phyloP scores from a whole-genome alignment of 2,797 vertebrate species.

The Liasis olivaceus region DNA sequence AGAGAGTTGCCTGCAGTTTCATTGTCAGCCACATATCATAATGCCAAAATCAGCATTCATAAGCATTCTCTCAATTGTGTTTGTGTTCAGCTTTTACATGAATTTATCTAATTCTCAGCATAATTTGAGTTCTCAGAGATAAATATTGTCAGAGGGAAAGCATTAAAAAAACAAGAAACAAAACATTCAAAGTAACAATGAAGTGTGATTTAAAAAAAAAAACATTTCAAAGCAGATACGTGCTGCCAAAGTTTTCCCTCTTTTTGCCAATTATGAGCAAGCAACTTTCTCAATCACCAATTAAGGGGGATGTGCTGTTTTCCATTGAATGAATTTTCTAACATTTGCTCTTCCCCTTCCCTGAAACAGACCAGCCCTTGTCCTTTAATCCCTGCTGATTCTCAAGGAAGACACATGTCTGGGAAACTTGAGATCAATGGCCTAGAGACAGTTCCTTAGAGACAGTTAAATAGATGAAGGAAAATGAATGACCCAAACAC shows the following conservation, averaged over 20 bases:
- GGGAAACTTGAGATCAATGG: slow-evolving; percentile 40
- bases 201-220: background rate
- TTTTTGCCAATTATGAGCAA: slow-evolving; percentile 30
- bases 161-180: slow-evolving; percentile 44
- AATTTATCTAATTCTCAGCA: slow-evolving; percentile 46
- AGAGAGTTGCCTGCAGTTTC: background rate
- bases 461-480: slow-evolving; percentile 11
- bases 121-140: slow-evolving; percentile 32
- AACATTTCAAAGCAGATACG: background rate
- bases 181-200: slow-evolving; percentile 46
- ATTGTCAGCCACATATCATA: background rate
- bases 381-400: background rate
- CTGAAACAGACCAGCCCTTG: background rate
- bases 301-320: slow-evolving; percentile 47
- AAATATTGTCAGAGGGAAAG: slow-evolving; percentile 50
- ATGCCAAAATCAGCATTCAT: background rate
- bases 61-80: background rate
- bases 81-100: slow-evolving; percentile 27
- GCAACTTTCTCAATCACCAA: slow-evolving; percentile 15
- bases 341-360: slow-evolving; percentile 34
- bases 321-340: slow-evolving; percentile 35
- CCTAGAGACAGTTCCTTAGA: slow-evolving; percentile 15
- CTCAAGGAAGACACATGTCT: slow-evolving; percentile 26
- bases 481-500: background rate
- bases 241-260: background rate